These are phyloP conservation scores for Linepithema humile DNA, from an alignment of 1,140 invertebrate genomes.

Conservation along the genomic window DNA sequence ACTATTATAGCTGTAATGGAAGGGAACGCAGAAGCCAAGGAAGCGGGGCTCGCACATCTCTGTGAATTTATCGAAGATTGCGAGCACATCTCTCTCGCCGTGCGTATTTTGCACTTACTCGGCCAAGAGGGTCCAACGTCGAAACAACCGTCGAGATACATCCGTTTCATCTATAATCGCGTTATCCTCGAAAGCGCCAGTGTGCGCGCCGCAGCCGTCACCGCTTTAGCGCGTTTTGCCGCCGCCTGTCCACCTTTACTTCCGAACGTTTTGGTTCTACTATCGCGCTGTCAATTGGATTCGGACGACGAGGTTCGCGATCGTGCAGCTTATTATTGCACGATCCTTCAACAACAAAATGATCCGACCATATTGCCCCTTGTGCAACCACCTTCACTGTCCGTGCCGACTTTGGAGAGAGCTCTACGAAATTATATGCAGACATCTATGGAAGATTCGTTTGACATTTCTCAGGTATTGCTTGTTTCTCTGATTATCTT, in stretches of 20 bases:
- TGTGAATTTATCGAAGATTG: slow-evolving; percentile 99
- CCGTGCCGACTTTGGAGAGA: slow-evolving; percentile 93
- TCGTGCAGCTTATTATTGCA: slow-evolving; percentile 98
- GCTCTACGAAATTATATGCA: slow-evolving; percentile 94
- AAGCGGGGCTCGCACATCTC: slow-evolving; percentile 97
- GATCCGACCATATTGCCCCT: slow-evolving; percentile 82
- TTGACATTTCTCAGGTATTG: slow-evolving; percentile 90
- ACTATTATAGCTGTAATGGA: slow-evolving; percentile 99
- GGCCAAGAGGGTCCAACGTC: slow-evolving; percentile 98
- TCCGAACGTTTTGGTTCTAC: slow-evolving; percentile 93
- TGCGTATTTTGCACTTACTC: slow-evolving; percentile 97
- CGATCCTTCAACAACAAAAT: slow-evolving; percentile 89
- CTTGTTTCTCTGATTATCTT: neutral
- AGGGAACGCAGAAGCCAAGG: slow-evolving; percentile 97
- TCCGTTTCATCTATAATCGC: slow-evolving; percentile 99
- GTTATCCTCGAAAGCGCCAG: slow-evolving; percentile 98
- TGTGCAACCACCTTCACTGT: slow-evolving; percentile 87
- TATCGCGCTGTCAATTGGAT: slow-evolving; percentile 96
- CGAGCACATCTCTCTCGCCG: slow-evolving; percentile 98
- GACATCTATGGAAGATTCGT: slow-evolving; percentile 89
- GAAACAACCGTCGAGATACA: slow-evolving; percentile 96
- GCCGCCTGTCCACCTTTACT: slow-evolving; percentile 96
- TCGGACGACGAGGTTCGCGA: slow-evolving; percentile 99
- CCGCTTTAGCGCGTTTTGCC: slow-evolving; percentile 98
- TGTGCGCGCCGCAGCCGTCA: slow-evolving; percentile 97